Base-by-base conservation (phyloP, 1,140 invertebrate species). In the Schlechtendalia chinensis region DNA sequence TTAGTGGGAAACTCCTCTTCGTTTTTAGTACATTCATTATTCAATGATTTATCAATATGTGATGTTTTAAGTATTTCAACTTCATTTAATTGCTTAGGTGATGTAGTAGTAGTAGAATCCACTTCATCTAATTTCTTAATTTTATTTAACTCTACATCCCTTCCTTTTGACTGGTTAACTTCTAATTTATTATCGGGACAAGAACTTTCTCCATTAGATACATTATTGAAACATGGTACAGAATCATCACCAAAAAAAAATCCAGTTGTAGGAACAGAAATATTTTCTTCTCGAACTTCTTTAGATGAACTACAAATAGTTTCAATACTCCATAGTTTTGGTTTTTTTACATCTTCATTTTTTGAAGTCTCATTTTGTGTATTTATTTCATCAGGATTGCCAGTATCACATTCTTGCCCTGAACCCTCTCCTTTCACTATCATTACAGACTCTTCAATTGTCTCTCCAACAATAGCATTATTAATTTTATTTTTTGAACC, bases 391-490 rank as follows among this genome's bases (percentile, higher is more conserved):
- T 58, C 69, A 54, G 67, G 61, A 56, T 81, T 81, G 22, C 77
- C 81, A 29, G 56, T 80, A 32, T 81, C 75, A 63, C 85, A 85
- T 0, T 84, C 87, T 17, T 88, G 87, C 84, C 93, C 93, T 59
- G 87, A 88, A 81, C 93, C 93, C 83, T 91, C 89, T 3, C 93
- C 93, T 83, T 88, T 89, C 83, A 93, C 88, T 84, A 89, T 89
- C 87, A 93, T 89, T 0, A 92, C 87, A 10, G 90, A 90, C 84
- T 93, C 92, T 84, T 90, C 90, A 69, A 94, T 90, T 81, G 88
- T 89, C 84, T 93, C 91, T 45, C 90, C 81, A 16, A 74, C 80
- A n/a, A 79, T 63, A 61, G 72, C 69, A 81, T 19, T 17, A 54
- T 56, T 59, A 11, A 3, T 47, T 32, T 82, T 81, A 19, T 82